Conservation (phyloP, 2,113 vertebrate species). For the Albula goreensis region DNA sequence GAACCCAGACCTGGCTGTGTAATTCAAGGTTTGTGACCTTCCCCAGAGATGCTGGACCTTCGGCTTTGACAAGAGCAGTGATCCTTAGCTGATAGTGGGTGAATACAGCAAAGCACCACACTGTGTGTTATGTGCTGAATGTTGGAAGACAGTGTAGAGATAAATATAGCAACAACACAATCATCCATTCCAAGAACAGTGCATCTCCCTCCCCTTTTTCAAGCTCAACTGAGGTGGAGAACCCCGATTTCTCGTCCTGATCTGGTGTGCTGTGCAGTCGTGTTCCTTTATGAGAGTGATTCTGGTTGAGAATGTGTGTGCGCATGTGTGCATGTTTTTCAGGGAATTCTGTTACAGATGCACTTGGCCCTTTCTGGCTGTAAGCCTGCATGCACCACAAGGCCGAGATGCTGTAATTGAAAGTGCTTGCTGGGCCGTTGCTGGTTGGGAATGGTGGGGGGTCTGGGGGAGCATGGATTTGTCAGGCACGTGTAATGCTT, state of each 20-base stretch:
- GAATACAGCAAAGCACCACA: background rate
- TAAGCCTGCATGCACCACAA: background rate
- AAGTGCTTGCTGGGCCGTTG: background rate
- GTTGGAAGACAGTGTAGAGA: no score
- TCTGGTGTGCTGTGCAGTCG: no score
- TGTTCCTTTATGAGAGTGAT: background rate
- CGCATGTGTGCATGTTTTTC: background rate
- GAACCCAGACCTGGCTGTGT: background rate
- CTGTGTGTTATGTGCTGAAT: background rate
- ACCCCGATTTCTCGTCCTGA: no score
- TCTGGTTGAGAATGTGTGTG: background rate
- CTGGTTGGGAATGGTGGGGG: background rate
- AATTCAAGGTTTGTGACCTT: background rate
- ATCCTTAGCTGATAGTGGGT: background rate
- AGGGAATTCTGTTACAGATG: background rate
- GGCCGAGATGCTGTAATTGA: background rate
- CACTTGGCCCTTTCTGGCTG: background rate
- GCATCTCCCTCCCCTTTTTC: background rate
- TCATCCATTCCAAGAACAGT: no score
- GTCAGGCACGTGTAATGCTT: background rate
- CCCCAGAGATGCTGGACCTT: background rate
- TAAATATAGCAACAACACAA: no score
- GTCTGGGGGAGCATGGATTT: background rate
- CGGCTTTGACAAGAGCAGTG: background rate
- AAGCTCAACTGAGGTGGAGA: no score